A percentile compares a stretch with the other conserved stretches of the same genome.
These are phyloP conservation scores for Zootoca vivipara DNA, from an alignment of 2,113 vertebrate genomes.

Conservation along the genomic window DNA sequence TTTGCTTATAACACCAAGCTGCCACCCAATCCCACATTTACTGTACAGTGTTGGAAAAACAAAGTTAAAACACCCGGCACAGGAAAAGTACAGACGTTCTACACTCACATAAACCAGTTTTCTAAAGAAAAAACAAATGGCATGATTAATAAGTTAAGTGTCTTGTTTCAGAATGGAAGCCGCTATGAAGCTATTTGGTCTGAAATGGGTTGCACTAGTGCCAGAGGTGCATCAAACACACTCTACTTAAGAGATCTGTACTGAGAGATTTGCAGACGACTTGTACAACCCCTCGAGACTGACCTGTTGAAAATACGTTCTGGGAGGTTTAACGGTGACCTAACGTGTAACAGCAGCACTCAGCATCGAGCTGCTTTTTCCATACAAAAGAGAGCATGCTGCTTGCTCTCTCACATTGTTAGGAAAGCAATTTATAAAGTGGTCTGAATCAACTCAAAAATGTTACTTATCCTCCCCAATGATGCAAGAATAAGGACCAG, in stretches of 20 bases:
- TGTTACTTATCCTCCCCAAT: too few species aligned
- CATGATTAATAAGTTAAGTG: conserved; percentile 63
- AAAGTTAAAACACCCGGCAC: conserved; percentile 87
- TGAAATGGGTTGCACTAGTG: conserved; percentile 47
- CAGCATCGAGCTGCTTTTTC: conserved; percentile 53
- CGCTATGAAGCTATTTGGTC: conserved; percentile 64
- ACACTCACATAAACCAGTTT: conserved; percentile 90
- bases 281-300: conserved; percentile 25
- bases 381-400: conserved; percentile 55
- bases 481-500: background rate
- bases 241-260: conserved; percentile 28
- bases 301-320: conserved; percentile 41
- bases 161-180: conserved; percentile 63
- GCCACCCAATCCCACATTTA: conserved; percentile 86
- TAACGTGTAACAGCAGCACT: conserved; percentile 62
- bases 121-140: conserved; percentile 77
- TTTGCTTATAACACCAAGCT: conserved; percentile 83
- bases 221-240: conserved; percentile 30
- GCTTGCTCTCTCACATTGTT: conserved; percentile 47
- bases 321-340: conserved; percentile 25
- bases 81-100: conserved; percentile 87
- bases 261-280: conserved; percentile 46
- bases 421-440: conserved; percentile 27
- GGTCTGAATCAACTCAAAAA: background rate
- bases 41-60: conserved; percentile 95